These are phyloP conservation scores for Cantharis flavilabris DNA, from an alignment of 2,888 invertebrate species.

Conservation along the genomic window DNA sequence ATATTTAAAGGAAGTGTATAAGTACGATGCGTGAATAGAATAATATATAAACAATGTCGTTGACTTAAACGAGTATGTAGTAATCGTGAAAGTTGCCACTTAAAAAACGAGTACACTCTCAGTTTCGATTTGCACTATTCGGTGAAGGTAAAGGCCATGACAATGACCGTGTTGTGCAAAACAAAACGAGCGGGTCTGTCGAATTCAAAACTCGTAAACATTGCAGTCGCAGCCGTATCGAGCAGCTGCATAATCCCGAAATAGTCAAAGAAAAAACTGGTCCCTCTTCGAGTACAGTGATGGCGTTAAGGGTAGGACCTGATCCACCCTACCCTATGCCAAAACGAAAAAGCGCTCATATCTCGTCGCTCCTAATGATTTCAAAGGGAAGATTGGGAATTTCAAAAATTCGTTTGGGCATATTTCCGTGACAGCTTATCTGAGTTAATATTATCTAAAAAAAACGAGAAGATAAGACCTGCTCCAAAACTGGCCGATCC, in stretches of 20 bases:
- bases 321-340: neutral
- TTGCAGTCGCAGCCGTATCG: constrained; percentile 7
- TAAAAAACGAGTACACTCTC: constrained; percentile 50
- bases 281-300: constrained; percentile 18
- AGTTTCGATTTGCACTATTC: constrained; percentile 51
- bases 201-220: constrained; percentile 19
- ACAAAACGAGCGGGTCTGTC: constrained; percentile 21
- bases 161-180: constrained; percentile 48
- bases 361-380: neutral
- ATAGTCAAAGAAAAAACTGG: constrained; percentile 23
- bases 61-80: constrained; percentile 44
- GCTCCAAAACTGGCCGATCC: neutral
- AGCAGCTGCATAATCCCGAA: constrained; percentile 22
- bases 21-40: neutral
- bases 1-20: neutral
- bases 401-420: neutral
- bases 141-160: constrained; percentile 54
- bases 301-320: constrained; percentile 5
- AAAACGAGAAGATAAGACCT: neutral
- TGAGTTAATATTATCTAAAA: neutral
- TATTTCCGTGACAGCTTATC: neutral
- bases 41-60: constrained; percentile 37
- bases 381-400: neutral
- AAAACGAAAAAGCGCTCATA: neutral
- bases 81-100: constrained; percentile 45